Evolutionary conservation across 1,140 invertebrate species (phyloP), one percentile per base, ranked within the genome.

Genomic region (Sitodiplosis mosellana): DNA sequence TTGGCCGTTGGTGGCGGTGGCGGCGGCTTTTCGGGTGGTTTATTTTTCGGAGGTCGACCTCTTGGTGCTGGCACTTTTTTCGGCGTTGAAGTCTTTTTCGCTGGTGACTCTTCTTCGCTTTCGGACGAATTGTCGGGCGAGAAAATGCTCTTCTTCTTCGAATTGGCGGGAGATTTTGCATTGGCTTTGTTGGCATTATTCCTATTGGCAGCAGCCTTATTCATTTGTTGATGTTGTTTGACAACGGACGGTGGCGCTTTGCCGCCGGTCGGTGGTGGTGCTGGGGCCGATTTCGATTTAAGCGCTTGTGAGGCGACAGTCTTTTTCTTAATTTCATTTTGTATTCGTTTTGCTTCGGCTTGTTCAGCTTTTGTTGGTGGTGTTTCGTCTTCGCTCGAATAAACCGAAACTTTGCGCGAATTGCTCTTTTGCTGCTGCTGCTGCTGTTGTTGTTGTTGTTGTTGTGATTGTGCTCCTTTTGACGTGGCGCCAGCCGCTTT

Each of bases 121-220:
- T 82, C 80, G 49, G 80, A 81, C 62, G 80, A 82, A 53, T 84
- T 83, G 54, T 84, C 82, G 1, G 82, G 81, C 52, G 81, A 84
- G 54, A 85, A 85, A 57, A 85, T 85, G 61, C 82, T 85, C 57
- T 83, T 84, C 50, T 81, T 82, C 54, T 83, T 84, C 14, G 69
- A 57, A 47, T 70, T 58, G 10, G 49, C 53, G 45, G 53, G 47
- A 21, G 59, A 51, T 56, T 70, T 72, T 5, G 64, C 59, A 21
- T 51, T 42, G 1, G 56, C 11, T 55, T 66, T 66, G 14, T 48
- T 41, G 43, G 53, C 55, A 6, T 51, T 47, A 41, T 50, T 55
- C 54, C 49, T 38, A 37, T 50, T 45, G 0, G 48, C 50, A 41
- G 27, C 33, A 17, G 45, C 45, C 43, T 48, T 51, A n/a, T 44